A percentile compares a stretch with the other conserved stretches of the same genome.
These are phyloP conservation scores for Cynodonichthys magdalenae DNA, from an alignment of 2,797 vertebrate genomes.

Conservation along the genomic window DNA sequence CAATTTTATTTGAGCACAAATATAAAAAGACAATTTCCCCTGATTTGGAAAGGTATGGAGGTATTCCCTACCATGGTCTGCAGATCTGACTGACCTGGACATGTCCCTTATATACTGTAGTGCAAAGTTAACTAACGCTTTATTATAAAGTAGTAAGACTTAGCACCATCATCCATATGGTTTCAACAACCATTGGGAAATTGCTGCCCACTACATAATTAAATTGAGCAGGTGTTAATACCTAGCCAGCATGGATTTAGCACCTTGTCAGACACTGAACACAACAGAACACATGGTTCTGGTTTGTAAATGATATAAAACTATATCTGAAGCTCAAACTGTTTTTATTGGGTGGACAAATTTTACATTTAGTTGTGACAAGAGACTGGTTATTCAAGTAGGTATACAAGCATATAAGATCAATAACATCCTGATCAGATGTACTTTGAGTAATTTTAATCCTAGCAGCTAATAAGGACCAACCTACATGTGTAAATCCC, in stretches of 20 bases:
- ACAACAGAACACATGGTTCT: neutral
- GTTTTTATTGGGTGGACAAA: neutral
- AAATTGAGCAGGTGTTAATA: neutral
- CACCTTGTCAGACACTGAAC: neutral
- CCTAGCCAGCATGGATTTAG: neutral
- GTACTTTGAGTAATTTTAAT: slow-evolving; percentile 19
- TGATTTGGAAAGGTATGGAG: too few species aligned
- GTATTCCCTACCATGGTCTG: too few species aligned
- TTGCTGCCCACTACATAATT: neutral
- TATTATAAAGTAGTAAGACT: too few species aligned
- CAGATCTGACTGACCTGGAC: too few species aligned
- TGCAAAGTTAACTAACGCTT: too few species aligned
- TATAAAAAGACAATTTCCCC: too few species aligned
- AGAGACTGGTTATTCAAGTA: neutral
- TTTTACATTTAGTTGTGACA: neutral
- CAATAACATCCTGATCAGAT: neutral
- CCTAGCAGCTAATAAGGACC: slow-evolving; percentile 11
- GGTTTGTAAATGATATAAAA: neutral
- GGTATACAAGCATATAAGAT: neutral
- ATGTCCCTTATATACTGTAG: too few species aligned
- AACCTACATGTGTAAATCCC: slow-evolving; percentile 17
- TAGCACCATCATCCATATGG: neutral
- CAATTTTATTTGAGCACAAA: too few species aligned
- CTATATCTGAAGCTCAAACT: neutral
- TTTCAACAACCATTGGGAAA: slow-evolving; percentile 3